Evolutionary conservation across 2,888 invertebrate genomes (phyloP).

Genomic region (Phalera bucephala): DNA sequence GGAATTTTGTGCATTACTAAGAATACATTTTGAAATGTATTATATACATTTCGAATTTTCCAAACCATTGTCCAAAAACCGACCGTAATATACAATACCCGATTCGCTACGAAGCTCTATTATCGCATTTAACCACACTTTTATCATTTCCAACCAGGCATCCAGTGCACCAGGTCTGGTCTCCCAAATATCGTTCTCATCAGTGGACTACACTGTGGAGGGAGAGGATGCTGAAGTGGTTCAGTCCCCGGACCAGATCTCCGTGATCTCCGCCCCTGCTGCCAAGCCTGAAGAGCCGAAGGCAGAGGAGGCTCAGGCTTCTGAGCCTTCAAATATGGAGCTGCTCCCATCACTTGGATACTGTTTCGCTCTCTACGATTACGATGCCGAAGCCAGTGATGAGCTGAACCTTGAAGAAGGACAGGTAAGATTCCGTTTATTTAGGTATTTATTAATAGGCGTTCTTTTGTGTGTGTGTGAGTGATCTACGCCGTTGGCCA

Average conservation of each 20-base stretch:
- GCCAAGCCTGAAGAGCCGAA: conserved; percentile 64
- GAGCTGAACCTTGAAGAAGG: conserved; percentile 96
- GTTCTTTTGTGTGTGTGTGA: no score
- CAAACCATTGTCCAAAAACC: no score
- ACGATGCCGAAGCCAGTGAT: conserved; percentile 94
- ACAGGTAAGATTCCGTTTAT: conserved; percentile 79
- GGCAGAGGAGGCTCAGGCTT: conserved; percentile 12
- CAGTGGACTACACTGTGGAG: conserved; percentile 96
- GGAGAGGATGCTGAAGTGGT: conserved; percentile 89
- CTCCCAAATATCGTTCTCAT: conserved; percentile 95
- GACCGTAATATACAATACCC: no score
- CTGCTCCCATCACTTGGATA: conserved; percentile 73
- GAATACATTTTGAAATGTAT: no score
- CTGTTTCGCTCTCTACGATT: conserved; percentile 96
- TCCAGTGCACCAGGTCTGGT: conserved; percentile 84
- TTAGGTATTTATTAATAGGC: not conserved
- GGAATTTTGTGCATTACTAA: no score
- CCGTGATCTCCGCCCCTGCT: conserved; percentile 85
- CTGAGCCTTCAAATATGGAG: conserved; percentile 2
- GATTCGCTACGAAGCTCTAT: no score
- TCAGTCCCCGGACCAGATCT: conserved; percentile 88
- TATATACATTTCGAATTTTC: no score
- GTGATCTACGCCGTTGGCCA: no score
- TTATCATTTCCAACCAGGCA: conserved; percentile 44
- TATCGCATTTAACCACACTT: no score